Conservation (phyloP, 2,113 vertebrate species). For the Echinops telfairi region DNA sequence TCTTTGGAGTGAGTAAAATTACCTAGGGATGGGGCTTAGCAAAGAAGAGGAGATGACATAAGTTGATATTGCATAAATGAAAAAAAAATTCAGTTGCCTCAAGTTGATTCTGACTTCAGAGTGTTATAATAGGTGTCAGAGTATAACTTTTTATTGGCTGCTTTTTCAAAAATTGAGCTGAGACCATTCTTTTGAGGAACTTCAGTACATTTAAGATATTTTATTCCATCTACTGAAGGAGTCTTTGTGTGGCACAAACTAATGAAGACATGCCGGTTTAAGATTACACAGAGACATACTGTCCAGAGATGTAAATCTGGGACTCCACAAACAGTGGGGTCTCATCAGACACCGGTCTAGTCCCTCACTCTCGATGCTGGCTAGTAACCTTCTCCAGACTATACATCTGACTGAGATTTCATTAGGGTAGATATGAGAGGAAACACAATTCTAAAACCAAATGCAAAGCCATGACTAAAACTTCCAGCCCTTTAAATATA, state of each 20-base stretch:
- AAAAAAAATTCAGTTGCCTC: background rate
- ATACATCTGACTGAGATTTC: background rate
- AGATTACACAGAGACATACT: background rate
- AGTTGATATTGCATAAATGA: background rate
- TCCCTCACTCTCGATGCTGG: background rate
- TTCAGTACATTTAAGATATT: no score
- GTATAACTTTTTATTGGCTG: background rate
- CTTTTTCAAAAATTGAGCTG: background rate
- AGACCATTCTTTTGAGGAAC: background rate
- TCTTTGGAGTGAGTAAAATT: background rate
- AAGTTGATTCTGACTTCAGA: background rate
- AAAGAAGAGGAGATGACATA: background rate
- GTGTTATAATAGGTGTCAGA: no score
- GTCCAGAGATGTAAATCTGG: background rate
- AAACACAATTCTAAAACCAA: background rate
- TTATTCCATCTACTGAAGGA: background rate
- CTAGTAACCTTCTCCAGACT: background rate
- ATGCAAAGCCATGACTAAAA: background rate
- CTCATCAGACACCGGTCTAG: background rate
- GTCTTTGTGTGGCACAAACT: no score
- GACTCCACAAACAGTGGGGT: rapidly evolving
- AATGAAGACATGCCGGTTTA: background rate
- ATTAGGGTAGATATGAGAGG: background rate
- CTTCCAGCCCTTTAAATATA: background rate
- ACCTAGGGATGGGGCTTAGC: background rate